These are phyloP conservation scores for Andrena minutula DNA, from an alignment of 2,888 invertebrate species.

Conservation along the genomic window DNA sequence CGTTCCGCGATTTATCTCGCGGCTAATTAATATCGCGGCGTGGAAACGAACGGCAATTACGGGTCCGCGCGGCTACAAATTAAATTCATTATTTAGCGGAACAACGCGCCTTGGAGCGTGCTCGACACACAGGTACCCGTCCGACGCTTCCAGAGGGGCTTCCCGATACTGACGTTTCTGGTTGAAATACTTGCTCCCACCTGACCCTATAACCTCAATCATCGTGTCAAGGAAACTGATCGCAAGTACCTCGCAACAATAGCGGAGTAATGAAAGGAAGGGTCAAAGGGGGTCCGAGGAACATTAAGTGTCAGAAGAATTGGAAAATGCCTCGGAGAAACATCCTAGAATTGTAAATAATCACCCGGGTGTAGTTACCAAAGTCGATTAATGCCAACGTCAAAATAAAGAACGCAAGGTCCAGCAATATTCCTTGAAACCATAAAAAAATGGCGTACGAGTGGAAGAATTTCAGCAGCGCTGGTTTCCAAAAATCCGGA, in stretches of 20 bases:
- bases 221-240: slow-evolving; percentile 18
- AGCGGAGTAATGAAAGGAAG: slow-evolving; percentile 5
- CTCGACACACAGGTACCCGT: not conserved
- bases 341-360: too few species aligned
- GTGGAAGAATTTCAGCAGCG: not conserved
- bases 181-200: not conserved
- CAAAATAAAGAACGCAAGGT: too few species aligned
- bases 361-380: too few species aligned
- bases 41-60: slow-evolving; percentile 55
- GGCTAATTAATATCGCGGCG: slow-evolving; percentile 51
- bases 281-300: not conserved
- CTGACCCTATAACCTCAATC: not conserved
- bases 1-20: slow-evolving; percentile 31
- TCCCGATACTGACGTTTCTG: not conserved
- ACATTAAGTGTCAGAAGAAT: not conserved
- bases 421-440: too few species aligned
- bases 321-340: not conserved
- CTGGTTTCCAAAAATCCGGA: not conserved
- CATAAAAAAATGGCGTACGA: too few species aligned
- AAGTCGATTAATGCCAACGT: too few species aligned
- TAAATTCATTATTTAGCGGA: slow-evolving; percentile 41
- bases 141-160: not conserved
- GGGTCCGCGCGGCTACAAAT: slow-evolving; percentile 25
- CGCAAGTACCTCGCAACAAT: slow-evolving; percentile 2
- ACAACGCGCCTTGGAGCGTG: not conserved